Percentiles rank a stretch among this genome's conserved stretches.
Conservation (phyloP, 2,113 vertebrate genomes). For the Leucoraja erinaceus region DNA sequence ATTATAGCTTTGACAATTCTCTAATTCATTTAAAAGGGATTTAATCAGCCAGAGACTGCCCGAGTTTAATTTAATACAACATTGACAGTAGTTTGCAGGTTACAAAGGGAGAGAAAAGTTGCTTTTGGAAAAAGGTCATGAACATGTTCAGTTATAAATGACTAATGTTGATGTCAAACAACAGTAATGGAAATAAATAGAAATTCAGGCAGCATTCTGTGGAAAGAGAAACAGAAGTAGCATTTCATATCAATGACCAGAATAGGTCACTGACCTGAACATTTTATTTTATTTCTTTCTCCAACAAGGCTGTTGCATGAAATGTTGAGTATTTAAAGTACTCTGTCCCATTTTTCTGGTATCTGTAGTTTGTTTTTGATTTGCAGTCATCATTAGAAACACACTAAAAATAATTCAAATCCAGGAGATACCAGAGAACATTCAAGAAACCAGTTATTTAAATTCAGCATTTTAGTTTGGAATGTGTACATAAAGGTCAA, state of each 20-base stretch:
- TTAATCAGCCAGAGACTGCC: not conserved
- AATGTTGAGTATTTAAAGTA: no score
- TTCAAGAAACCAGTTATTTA: not conserved
- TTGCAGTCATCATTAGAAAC: not conserved
- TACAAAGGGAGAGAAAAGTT: not conserved
- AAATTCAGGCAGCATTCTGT: no score
- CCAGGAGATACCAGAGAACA: not conserved
- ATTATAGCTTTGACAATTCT: not conserved
- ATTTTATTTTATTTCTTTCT: no score
- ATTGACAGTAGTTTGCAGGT: not conserved
- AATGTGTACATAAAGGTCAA: no score
- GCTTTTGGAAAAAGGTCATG: not conserved
- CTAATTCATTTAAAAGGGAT: not conserved
- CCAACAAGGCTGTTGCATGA: no score
- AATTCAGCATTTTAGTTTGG: not conserved
- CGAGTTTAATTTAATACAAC: not conserved
- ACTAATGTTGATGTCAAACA: not conserved
- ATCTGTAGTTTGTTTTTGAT: no score
- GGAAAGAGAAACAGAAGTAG: no score
- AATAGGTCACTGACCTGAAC: no score
- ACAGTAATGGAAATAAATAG: no score
- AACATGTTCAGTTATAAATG: slow-evolving; percentile 13
- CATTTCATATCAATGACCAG: no score
- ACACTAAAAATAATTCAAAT: not conserved
- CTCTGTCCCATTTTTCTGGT: no score